phyloP scores from a whole-genome alignment of 2,797 vertebrate species.

The Megaceryle alcyon region DNA sequence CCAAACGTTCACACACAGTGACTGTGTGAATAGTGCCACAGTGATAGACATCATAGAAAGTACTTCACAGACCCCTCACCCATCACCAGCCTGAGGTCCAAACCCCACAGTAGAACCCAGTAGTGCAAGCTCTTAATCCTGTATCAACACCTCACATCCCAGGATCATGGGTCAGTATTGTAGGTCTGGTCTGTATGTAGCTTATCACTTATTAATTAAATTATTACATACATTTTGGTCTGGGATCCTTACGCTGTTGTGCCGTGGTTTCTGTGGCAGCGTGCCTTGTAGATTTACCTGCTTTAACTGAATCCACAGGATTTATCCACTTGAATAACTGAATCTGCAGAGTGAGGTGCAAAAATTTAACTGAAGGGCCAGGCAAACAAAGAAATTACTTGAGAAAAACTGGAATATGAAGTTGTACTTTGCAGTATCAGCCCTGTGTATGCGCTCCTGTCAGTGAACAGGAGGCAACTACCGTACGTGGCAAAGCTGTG shows the following conservation, averaged over 20 bases:
- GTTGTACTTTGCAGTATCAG: background rate
- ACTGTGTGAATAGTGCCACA: background rate
- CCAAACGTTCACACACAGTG: background rate
- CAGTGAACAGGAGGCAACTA: background rate
- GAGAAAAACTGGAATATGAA: background rate
- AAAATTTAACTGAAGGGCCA: background rate
- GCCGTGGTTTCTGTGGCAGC: background rate
- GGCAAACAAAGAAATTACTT: background rate
- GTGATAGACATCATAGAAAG: background rate
- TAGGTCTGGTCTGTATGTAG: background rate
- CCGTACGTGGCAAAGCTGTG: rapidly evolving
- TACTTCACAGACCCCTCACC: background rate
- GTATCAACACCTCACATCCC: background rate
- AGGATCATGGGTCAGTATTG: rapidly evolving
- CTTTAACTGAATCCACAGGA: background rate
- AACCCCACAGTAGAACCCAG: background rate
- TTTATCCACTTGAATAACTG: background rate
- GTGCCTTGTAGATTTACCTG: background rate
- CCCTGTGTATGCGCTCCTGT: background rate
- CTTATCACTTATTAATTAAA: background rate
- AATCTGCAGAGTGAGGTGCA: background rate
- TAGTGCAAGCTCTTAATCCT: background rate
- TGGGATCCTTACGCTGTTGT: background rate
- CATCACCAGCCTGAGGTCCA: background rate
- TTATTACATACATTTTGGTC: background rate